Evolutionary conservation across 2,113 vertebrate species (phyloP), one percentile per base, ranked within the genome.

Genomic region (Tautogolabrus adspersus): DNA sequence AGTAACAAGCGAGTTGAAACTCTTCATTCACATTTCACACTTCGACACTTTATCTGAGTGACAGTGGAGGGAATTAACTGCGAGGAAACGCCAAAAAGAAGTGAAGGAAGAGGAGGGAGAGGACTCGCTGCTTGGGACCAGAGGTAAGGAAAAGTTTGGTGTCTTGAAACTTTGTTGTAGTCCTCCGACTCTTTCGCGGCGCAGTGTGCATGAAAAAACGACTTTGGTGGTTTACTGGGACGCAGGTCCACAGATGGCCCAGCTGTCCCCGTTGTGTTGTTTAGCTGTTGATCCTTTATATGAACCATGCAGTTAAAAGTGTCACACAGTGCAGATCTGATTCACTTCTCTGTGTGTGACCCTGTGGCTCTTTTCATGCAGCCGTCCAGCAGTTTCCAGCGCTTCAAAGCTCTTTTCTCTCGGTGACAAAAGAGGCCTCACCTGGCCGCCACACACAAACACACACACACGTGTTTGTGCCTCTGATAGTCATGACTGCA

Each of bases 341-440:
- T 56, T 59, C 52, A 64, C 44, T 15, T 62, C 46, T 7, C 42
- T 49, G 59, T 46, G 8, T 40, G 18, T 72, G 61, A 26, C 40
- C 23, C 44, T 6, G 38, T 9, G 7, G 3, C 57, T 62, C 62
- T 77, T 82, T 86, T 81, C 79, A 86, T 51, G 11, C 34, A 37
- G 47, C 16, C 75, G 63, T 87, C 88, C 81, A 88, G 87, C 77
- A 87, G 75, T 16, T 89, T 92, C 90, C 73, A 90, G 3, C 51
- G 64, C 46, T 62, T 81, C 75, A 87, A 71, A 71, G 70, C 51
- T 21, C n/a, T 70, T 76, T 77, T 77, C n/a, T 60, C 55, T 80
- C 19, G 61, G 57, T 21, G 56, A 90, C 88, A 83, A 87, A 84
- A 82, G 75, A 42, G 51, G 12, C 62, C 74, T 88, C 83, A 90